phyloP scores from a whole-genome alignment of 2,888 invertebrate species.

The Apamea crenata region DNA sequence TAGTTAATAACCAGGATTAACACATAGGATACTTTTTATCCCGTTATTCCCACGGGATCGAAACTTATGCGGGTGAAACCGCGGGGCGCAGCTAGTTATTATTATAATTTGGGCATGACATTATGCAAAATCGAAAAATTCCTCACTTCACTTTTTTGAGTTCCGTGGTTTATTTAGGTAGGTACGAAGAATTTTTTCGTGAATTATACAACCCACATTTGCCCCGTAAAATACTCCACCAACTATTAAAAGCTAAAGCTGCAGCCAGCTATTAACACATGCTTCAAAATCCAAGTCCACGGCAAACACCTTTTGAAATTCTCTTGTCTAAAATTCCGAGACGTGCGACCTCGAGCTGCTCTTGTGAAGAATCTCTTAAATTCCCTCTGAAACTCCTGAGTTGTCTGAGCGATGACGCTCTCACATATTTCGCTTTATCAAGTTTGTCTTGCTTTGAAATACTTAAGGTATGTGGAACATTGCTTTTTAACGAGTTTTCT shows the following conservation, averaged over 20 bases:
- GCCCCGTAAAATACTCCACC: not conserved
- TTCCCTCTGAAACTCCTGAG: slow-evolving; percentile 71
- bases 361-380: slow-evolving; percentile 60
- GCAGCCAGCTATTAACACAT: slow-evolving; percentile 15
- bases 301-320: slow-evolving; percentile 18
- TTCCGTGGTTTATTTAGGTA: too few species aligned
- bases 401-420: slow-evolving; percentile 78
- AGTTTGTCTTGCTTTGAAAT: slow-evolving; percentile 70
- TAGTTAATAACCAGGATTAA: too few species aligned
- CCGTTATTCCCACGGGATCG: too few species aligned
- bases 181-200: not conserved
- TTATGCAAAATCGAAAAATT: not conserved
- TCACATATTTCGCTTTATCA: slow-evolving; percentile 78
- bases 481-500: slow-evolving; percentile 73
- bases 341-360: slow-evolving; percentile 24
- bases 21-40: too few species aligned
- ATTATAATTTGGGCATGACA: not conserved
- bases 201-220: not conserved
- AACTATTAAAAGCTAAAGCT: slow-evolving; percentile 10
- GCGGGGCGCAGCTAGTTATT: too few species aligned
- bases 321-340: slow-evolving; percentile 21
- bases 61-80: too few species aligned
- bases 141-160: not conserved
- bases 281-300: slow-evolving; percentile 4
- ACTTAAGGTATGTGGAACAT: slow-evolving; percentile 70